A percentile compares a stretch with the other conserved stretches of the same genome.
phyloP scores from a whole-genome alignment of 2,888 invertebrate species.

The Augiades crinisus region DNA sequence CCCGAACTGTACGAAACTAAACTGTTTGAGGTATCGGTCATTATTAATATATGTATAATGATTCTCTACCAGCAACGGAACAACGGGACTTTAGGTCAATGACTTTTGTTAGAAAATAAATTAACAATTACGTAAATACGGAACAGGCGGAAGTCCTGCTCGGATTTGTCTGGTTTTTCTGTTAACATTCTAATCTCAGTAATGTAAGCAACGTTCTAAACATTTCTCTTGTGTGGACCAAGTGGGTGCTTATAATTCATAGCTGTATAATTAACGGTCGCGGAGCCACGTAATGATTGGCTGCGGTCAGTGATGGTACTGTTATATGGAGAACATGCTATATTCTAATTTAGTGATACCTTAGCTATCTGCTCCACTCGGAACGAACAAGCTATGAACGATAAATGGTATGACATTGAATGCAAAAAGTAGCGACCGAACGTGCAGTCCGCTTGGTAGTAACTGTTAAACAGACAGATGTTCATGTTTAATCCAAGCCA shows the following conservation, averaged over 20 bases:
- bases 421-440: no score
- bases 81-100: no score
- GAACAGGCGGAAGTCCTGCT: no score
- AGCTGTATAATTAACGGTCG: background rate
- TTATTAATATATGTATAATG: no score
- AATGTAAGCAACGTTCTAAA: background rate
- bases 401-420: background rate
- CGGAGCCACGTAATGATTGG: background rate
- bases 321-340: background rate
- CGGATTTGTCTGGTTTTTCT: background rate
- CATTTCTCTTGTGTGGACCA: background rate
- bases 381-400: background rate
- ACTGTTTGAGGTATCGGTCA: no score
- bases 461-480: no score
- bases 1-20: no score
- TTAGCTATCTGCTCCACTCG: background rate
- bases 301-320: background rate
- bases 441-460: no score
- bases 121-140: no score
- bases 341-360: background rate
- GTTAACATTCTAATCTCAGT: constrained; percentile 1
- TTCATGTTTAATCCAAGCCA: no score
- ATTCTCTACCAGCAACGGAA: no score
- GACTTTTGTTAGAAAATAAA: no score
- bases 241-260: background rate